Evolutionary conservation across 2,888 invertebrate genomes (phyloP).

Genomic region (Chymomyza procnemis): DNA sequence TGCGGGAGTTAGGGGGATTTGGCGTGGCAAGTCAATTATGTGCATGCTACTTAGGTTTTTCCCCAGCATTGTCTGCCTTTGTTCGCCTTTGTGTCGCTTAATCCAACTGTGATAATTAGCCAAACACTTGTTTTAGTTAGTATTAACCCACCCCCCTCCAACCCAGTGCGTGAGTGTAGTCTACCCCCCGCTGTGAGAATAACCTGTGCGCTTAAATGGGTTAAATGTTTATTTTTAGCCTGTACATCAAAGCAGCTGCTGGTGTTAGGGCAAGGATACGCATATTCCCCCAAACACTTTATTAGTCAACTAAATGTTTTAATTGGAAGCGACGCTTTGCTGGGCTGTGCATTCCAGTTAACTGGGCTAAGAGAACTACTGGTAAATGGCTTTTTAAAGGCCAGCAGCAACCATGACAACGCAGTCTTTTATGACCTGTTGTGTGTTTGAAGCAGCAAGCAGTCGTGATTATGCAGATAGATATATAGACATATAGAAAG

Average conservation of each 20-base stretch:
- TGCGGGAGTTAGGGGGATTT: background rate
- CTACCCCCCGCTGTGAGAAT: slow-evolving; percentile 37
- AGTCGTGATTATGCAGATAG: background rate
- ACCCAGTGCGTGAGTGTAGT: background rate
- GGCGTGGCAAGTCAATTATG: slow-evolving; percentile 59
- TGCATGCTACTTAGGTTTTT: slow-evolving; percentile 37
- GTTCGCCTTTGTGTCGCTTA: slow-evolving; percentile 30
- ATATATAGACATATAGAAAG: background rate
- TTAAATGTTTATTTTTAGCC: slow-evolving; percentile 47
- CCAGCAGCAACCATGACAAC: background rate
- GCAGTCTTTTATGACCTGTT: background rate
- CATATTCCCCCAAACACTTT: background rate
- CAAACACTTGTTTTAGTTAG: slow-evolving; percentile 49
- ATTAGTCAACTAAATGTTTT: slow-evolving; percentile 31
- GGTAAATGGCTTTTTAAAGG: background rate
- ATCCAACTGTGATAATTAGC: slow-evolving; percentile 55
- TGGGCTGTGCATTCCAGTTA: background rate
- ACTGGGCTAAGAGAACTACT: background rate
- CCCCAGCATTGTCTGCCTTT: slow-evolving; percentile 10
- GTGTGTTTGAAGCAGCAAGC: background rate
- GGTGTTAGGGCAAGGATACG: background rate
- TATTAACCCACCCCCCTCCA: background rate
- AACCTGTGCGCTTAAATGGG: slow-evolving; percentile 49
- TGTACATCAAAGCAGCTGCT: background rate
- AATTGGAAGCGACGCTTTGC: background rate